Base-by-base conservation (phyloP, 2,113 vertebrate genomes). In the Reinhardtius hippoglossoides region DNA sequence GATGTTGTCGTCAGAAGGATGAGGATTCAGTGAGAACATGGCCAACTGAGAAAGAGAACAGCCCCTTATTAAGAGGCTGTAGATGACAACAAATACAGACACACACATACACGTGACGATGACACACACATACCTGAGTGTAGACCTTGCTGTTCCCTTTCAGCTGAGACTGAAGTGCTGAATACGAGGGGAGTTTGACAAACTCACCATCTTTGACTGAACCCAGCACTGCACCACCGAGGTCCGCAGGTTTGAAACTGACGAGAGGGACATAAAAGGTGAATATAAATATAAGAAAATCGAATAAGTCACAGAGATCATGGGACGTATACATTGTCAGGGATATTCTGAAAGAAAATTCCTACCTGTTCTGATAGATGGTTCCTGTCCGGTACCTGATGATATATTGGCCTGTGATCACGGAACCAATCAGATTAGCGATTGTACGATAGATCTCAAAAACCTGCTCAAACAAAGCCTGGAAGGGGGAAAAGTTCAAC, bases 1-100 rank as follows among this genome's bases (percentile, higher is more conserved):
- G 80, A 96, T 89, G 68, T 84, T 89, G 68, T 84, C 76, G 5
- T 82, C 54, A 24, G 88, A 87, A 1, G 72, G 76, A 12, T 66
- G 81, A 10, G 95, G 95, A 71, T 94, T 96, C 2, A 2, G 0
- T 14, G 27, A 37, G 80, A 94, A 95, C 2, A 83, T 83, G 3
- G 78, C 13, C 88, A 95, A 23, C 95, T 96, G 68, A 54, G 50
- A 64, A 68, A 5, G 55, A 76, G 7, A 68, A 55, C 63, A 42
- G 4, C 7, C 61, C 2, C 23, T 40, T 65, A 31, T 67, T 27
- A 61, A 54, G 26, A 46, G 12, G 3, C 3, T 57, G 54, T 13
- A 37, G 9, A 18, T 23, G 9, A 44, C 50, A 56, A 21, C 1
- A 59, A 62, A 69, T n/a, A 37, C 5, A 73, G 23, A 60, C 2